Conservation (phyloP, 2,888 invertebrate genomes). For the Drosophila tripunctata region DNA sequence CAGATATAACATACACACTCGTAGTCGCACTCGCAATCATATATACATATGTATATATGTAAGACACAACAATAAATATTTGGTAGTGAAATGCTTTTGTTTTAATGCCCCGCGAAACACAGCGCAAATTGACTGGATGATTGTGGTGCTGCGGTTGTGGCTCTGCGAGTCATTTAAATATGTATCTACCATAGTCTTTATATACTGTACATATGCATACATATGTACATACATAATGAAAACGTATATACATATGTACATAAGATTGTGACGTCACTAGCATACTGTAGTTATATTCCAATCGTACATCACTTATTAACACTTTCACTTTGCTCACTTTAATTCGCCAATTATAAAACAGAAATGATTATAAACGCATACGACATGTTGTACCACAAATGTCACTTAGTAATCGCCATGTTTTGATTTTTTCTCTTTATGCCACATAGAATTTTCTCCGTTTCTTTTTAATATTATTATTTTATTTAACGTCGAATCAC, state of each 20-base stretch:
- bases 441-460: conserved; percentile 1
- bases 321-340: conserved; percentile 40
- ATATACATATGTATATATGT: background rate
- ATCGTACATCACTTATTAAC: conserved; percentile 12
- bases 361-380: conserved; percentile 59
- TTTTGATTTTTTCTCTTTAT: conserved; percentile 5
- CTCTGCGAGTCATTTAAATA: conserved; percentile 43
- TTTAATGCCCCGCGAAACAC: conserved; percentile 79
- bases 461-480: background rate
- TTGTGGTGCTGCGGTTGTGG: conserved; percentile 67
- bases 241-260: background rate
- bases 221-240: too few relatives aligned
- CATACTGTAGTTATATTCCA: conserved; percentile 4
- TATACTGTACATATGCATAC: too few relatives aligned
- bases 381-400: conserved; percentile 54
- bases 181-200: conserved; percentile 7
- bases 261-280: conserved; percentile 58
- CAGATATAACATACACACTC: conserved; percentile 10
- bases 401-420: conserved; percentile 24
- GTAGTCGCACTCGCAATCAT: background rate
- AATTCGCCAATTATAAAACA: background rate
- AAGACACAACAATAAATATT: conserved; percentile 66
- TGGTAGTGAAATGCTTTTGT: conserved; percentile 76
- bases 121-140: conserved; percentile 78
- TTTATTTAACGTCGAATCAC: conserved; percentile 10